phyloP scores from a whole-genome alignment of 2,113 vertebrate genomes.

The Motacilla tschutschensis region DNA sequence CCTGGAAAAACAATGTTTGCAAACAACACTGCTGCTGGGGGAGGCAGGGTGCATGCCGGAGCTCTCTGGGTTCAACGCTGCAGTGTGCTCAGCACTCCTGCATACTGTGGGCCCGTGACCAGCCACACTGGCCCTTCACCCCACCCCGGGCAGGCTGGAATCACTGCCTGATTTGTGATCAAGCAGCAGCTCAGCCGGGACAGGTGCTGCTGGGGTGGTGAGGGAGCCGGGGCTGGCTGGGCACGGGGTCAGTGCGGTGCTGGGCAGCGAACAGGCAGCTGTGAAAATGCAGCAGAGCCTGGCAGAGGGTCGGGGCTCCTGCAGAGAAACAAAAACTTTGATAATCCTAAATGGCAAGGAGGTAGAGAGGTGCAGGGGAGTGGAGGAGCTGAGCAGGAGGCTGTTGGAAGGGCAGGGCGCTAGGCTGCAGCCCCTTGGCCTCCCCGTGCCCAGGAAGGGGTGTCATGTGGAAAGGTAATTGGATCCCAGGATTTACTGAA shows the following conservation, averaged over 20 bases:
- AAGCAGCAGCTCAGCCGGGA: background rate
- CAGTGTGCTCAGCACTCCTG: fast-evolving
- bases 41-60: fast-evolving
- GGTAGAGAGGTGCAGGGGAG: background rate
- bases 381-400: fast-evolving
- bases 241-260: background rate
- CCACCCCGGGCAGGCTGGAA: background rate
- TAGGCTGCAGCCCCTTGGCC: background rate
- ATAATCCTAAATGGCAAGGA: background rate
- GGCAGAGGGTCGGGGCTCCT: background rate
- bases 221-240: background rate
- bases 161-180: fast-evolving
- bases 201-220: background rate
- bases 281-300: background rate
- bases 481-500: conserved; percentile 38
- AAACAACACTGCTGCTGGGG: background rate
- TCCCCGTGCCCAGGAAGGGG: background rate
- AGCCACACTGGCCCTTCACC: background rate
- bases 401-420: background rate
- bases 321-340: background rate
- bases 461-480: conserved; percentile 25
- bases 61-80: background rate
- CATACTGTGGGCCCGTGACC: fast-evolving
- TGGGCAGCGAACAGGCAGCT: fast-evolving
- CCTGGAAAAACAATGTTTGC: background rate